phyloP scores from a whole-genome alignment of 2,797 vertebrate species.

The Allobates femoralis region DNA sequence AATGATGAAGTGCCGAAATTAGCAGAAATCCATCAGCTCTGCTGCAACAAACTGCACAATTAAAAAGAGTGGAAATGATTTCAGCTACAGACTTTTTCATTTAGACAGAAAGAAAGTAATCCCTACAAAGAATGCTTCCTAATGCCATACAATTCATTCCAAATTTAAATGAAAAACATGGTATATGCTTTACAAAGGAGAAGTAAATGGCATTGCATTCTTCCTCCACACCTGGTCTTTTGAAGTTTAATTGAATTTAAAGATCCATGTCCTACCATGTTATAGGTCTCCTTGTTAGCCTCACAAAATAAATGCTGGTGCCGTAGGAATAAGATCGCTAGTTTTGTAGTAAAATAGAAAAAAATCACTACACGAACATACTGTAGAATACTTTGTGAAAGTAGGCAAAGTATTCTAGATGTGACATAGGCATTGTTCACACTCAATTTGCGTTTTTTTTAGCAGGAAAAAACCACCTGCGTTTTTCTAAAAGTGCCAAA shows the following conservation, averaged over 20 bases:
- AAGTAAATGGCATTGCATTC: conserved; percentile 34
- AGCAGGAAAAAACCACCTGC: too few relatives aligned
- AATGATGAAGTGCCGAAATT: conserved; percentile 54
- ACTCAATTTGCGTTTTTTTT: too few relatives aligned
- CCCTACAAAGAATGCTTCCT: conserved; percentile 50
- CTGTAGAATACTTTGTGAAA: background rate
- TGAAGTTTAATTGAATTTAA: conserved; percentile 38
- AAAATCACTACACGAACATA: too few relatives aligned
- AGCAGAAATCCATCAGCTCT: conserved; percentile 49
- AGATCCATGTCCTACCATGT: conserved; percentile 12
- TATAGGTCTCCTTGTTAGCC: background rate
- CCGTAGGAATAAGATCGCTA: background rate
- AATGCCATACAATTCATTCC: conserved; percentile 46
- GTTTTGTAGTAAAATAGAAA: background rate
- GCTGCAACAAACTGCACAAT: conserved; percentile 55
- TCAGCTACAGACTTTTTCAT: conserved; percentile 49
- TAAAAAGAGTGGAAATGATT: conserved; percentile 57
- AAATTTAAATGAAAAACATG: conserved; percentile 52
- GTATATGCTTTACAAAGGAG: conserved; percentile 27
- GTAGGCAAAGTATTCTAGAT: background rate
- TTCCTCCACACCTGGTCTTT: conserved; percentile 36
- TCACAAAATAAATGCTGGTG: background rate
- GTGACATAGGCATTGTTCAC: too few relatives aligned
- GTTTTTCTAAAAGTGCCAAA: too few relatives aligned
- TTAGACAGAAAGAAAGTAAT: conserved; percentile 50